Conservation (phyloP, 2,888 invertebrate genomes). For the Leptopterna dolabrata region DNA sequence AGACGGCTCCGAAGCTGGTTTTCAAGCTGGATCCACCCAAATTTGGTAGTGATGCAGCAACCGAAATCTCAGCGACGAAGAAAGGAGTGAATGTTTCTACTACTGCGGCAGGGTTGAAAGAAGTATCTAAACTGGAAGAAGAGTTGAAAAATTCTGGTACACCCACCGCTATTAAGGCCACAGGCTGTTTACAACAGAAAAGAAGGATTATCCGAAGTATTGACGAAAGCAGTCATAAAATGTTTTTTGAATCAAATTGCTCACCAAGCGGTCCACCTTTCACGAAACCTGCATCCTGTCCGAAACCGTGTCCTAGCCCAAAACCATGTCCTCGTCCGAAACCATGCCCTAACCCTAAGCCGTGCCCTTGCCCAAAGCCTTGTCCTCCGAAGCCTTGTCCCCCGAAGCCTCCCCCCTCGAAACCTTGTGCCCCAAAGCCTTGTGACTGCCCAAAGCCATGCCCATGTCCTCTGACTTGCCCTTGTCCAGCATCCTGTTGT, state of each 20-base stretch:
- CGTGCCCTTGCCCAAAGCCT: background rate
- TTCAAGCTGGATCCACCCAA: slow-evolving; percentile 7
- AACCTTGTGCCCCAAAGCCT: too few species aligned
- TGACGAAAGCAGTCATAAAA: background rate
- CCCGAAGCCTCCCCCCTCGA: too few species aligned
- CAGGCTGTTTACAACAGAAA: background rate
- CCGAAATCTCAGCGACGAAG: background rate
- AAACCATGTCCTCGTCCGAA: background rate
- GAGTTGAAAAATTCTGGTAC: too few species aligned
- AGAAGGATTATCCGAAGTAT: background rate
- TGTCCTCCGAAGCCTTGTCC: background rate
- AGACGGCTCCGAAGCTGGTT: background rate
- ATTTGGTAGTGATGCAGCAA: background rate
- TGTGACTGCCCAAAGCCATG: background rate
- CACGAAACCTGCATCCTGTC: background rate
- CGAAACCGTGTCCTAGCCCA: too few species aligned
- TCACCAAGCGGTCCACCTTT: background rate
- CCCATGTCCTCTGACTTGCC: background rate
- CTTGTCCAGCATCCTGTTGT: background rate
- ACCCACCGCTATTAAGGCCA: too few species aligned
- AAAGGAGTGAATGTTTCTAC: background rate
- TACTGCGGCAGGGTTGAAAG: background rate
- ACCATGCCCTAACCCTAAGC: background rate
- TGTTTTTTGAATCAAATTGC: background rate
- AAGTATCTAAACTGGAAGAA: background rate